phyloP scores from a whole-genome alignment of 92 coral and sea anemone genomes.

The Porites divaricata region DNA sequence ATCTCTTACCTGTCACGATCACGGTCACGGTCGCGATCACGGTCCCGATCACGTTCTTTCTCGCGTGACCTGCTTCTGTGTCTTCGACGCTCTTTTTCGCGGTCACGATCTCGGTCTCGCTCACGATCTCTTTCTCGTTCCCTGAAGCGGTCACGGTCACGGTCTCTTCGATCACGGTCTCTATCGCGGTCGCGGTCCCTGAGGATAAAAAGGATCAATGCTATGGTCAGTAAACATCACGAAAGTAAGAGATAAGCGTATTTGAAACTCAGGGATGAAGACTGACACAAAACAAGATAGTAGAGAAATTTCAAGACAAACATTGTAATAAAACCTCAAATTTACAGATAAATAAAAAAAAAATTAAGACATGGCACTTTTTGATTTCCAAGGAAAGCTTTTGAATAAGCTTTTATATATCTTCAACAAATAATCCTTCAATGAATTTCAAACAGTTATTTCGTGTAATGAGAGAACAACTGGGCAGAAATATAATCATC shows the following conservation, averaged over 20 bases:
- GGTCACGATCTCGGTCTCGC: conserved; percentile 65
- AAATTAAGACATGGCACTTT: too few species aligned
- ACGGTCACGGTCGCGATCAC: conserved; percentile 62
- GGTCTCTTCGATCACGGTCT: conserved; percentile 47
- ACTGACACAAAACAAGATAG: neutral
- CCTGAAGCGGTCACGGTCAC: conserved; percentile 34
- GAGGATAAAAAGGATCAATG: neutral
- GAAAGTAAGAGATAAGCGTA: neutral
- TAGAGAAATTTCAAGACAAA: too few species aligned
- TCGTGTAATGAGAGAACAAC: neutral
- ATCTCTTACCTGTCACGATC: conserved; percentile 64
- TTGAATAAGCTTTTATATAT: too few species aligned
- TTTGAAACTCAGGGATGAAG: neutral
- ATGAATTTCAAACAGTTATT: too few species aligned
- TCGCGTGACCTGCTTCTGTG: conserved; percentile 69
- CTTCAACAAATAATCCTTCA: too few species aligned
- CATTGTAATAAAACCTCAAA: too few species aligned
- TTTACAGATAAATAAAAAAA: too few species aligned
- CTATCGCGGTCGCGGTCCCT: conserved; percentile 60
- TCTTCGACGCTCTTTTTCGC: conserved; percentile 62
- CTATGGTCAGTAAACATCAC: neutral
- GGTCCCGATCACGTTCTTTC: conserved; percentile 61
- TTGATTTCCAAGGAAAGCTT: too few species aligned
- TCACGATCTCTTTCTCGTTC: conserved; percentile 58
- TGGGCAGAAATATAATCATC: neutral